phyloP scores from a whole-genome alignment of 1,140 invertebrate genomes.

The Lepidotrigona ventralis region DNA sequence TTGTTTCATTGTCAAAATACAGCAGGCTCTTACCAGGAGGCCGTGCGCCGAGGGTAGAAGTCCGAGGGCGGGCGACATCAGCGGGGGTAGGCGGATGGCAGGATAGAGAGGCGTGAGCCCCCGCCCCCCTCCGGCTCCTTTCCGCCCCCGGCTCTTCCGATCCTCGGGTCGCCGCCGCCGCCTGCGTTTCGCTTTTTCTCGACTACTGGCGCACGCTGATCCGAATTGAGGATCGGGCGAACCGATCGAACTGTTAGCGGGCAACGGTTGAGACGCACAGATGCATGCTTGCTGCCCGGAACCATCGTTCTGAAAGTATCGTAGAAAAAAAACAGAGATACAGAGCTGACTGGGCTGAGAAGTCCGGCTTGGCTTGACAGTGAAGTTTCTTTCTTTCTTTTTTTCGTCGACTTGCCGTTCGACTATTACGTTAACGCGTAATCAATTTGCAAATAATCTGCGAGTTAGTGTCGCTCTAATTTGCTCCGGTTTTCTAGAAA shows the following conservation, averaged over 20 bases:
- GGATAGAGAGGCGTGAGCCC: slow-evolving; percentile 77
- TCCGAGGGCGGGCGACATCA: slow-evolving; percentile 80
- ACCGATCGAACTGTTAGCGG: slow-evolving; percentile 63
- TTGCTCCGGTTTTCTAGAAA: not conserved
- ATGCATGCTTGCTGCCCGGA: slow-evolving; percentile 71
- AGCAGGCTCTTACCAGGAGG: slow-evolving; percentile 79
- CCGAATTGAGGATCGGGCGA: slow-evolving; percentile 68
- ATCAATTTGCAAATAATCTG: not conserved
- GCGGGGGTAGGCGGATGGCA: slow-evolving; percentile 78
- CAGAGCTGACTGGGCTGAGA: slow-evolving; percentile 22
- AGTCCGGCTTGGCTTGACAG: not conserved
- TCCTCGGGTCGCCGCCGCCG: slow-evolving; percentile 78
- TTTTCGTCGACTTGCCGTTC: too few species aligned
- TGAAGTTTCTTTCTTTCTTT: not conserved
- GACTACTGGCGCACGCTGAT: slow-evolving; percentile 61
- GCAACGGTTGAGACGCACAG: slow-evolving; percentile 72
- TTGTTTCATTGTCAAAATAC: slow-evolving; percentile 28
- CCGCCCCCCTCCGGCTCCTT: slow-evolving; percentile 77
- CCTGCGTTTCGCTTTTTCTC: slow-evolving; percentile 77
- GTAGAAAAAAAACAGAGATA: slow-evolving; percentile 62
- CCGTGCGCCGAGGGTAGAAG: slow-evolving; percentile 80
- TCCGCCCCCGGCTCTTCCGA: slow-evolving; percentile 78
- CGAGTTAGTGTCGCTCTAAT: not conserved
- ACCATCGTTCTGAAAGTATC: slow-evolving; percentile 75
- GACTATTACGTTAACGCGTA: not conserved